These are phyloP conservation scores for Heliconius cydno DNA, from an alignment of 2,888 invertebrate genomes.

Conservation along the genomic window DNA sequence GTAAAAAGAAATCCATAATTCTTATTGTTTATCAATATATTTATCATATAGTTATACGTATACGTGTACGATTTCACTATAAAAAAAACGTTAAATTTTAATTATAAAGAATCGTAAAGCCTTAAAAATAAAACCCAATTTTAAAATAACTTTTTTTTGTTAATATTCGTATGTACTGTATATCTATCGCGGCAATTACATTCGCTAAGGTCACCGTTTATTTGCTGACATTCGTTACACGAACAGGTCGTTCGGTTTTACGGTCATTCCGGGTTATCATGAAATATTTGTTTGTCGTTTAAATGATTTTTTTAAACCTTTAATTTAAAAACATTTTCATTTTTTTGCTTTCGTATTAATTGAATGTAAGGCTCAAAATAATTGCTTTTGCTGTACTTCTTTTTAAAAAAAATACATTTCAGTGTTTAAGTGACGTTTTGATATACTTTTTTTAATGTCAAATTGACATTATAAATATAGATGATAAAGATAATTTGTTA, in stretches of 20 bases:
- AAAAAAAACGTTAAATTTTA: too few relatives aligned
- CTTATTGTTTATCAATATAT: too few relatives aligned
- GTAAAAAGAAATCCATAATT: neutral
- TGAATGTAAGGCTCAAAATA: neutral
- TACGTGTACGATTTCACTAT: too few relatives aligned
- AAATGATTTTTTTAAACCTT: conserved; percentile 6
- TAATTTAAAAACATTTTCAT: neutral
- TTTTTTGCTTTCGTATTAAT: neutral
- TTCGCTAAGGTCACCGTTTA: conserved; percentile 28
- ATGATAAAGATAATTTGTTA: neutral
- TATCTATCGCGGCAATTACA: neutral
- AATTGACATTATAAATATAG: neutral
- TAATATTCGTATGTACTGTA: neutral
- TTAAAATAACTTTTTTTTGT: neutral
- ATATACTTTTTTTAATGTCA: neutral
- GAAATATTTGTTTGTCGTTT: conserved; percentile 6
- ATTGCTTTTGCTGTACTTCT: neutral
- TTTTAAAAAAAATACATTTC: neutral
- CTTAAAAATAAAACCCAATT: neutral
- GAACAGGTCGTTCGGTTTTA: conserved; percentile 34
- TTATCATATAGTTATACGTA: too few relatives aligned
- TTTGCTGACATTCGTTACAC: conserved; percentile 35
- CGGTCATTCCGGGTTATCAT: conserved; percentile 32
- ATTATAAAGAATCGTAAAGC: too few relatives aligned
- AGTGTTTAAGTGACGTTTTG: neutral